phyloP scores from a whole-genome alignment of 2,113 vertebrate genomes.

The Chaetodon trifascialis region DNA sequence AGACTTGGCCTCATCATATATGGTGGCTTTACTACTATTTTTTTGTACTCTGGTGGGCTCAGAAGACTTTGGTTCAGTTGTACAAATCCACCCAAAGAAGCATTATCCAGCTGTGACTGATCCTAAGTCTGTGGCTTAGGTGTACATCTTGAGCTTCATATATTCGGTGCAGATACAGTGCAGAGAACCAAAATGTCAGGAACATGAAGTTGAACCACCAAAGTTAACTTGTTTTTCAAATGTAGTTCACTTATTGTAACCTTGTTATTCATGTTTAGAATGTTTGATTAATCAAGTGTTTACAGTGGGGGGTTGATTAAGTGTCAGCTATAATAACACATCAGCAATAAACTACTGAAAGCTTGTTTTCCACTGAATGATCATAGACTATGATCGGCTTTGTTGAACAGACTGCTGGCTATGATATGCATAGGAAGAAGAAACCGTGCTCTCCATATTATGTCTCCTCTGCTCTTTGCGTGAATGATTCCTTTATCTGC shows the following conservation, averaged over 20 bases:
- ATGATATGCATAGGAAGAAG: no score
- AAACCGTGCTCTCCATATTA: background rate
- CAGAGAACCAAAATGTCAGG: background rate
- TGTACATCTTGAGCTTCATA: background rate
- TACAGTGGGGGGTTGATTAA: slow-evolving; percentile 27
- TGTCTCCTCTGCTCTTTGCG: slow-evolving; percentile 7
- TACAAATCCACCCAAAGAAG: background rate
- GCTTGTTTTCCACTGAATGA: background rate
- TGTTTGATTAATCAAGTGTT: slow-evolving; percentile 28
- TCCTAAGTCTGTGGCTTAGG: background rate
- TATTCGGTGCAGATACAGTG: background rate
- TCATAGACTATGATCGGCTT: background rate
- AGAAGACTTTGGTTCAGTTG: background rate
- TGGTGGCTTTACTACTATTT: background rate
- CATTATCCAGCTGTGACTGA: background rate
- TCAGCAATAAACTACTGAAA: background rate
- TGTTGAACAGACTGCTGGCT: background rate
- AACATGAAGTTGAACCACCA: background rate
- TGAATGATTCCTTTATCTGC: slow-evolving; percentile 1
- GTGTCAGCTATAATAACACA: background rate
- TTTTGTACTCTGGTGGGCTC: no score
- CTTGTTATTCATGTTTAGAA: slow-evolving; percentile 4
- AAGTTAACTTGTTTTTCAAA: slow-evolving; percentile 3
- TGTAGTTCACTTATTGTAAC: background rate
- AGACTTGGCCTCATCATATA: background rate